Conservation (phyloP, 2,113 vertebrate genomes). For the Pheucticus melanocephalus region DNA sequence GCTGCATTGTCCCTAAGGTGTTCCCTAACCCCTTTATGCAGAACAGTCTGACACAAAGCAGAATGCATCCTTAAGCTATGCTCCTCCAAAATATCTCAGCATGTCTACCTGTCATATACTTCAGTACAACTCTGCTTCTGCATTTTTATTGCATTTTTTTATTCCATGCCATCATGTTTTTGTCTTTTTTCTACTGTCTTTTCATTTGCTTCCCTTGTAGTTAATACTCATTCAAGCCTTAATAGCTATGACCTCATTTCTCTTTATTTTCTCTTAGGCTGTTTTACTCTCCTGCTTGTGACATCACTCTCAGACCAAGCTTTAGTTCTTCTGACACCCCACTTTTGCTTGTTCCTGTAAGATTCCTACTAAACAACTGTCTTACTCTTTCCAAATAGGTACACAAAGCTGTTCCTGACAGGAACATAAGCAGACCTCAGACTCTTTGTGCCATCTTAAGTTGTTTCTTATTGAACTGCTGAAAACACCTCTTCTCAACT, state of each 20-base stretch:
- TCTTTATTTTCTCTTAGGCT: not conserved
- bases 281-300: not conserved
- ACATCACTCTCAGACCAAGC: not conserved
- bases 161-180: not conserved
- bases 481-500: not conserved
- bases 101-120: not conserved
- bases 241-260: not conserved
- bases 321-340: not conserved
- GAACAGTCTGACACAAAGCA: not conserved
- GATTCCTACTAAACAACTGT: not conserved
- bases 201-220: not conserved
- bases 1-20: not conserved
- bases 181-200: not conserved
- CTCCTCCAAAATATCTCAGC: not conserved
- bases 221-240: not conserved
- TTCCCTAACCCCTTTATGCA: fast-evolving
- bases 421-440: not conserved
- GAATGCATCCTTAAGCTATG: not conserved
- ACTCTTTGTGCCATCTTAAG: fast-evolving
- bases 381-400: not conserved
- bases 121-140: not conserved
- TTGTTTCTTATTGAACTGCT: not conserved
- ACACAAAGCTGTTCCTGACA: not conserved
- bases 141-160: not conserved
- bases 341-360: not conserved